Conservation (phyloP, 2,888 invertebrate species). For the Eudasyphora cyanicolor region DNA sequence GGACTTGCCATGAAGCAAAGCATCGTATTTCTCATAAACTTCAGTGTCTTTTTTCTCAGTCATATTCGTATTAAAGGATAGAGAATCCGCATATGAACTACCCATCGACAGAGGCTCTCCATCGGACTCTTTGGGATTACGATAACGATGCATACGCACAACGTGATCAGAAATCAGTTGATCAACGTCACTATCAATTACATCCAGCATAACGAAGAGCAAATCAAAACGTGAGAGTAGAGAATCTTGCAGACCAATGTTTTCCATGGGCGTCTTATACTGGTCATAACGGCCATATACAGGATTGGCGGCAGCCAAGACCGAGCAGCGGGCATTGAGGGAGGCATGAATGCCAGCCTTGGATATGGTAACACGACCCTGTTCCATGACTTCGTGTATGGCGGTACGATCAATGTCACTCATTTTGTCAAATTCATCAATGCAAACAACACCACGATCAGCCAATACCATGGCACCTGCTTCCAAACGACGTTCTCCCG, state of each 20-base stretch:
- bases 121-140: conserved; percentile 94
- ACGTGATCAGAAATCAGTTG: conserved; percentile 97
- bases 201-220: conserved; percentile 97
- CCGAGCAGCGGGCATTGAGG: conserved; percentile 97
- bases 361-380: conserved; percentile 97
- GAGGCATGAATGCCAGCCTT: conserved; percentile 99
- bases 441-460: conserved; percentile 98
- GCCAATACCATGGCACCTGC: conserved; percentile 99
- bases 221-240: conserved; percentile 98
- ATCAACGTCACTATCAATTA: conserved; percentile 94
- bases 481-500: conserved; percentile 92
- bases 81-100: conserved; percentile 87
- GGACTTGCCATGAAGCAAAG: conserved; percentile 91
- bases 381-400: conserved; percentile 99
- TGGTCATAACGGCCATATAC: conserved; percentile 99
- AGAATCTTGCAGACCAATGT: conserved; percentile 98
- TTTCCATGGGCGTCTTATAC: conserved; percentile 99
- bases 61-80: conserved; percentile 90
- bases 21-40: conserved; percentile 96
- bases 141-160: conserved; percentile 97
- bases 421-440: conserved; percentile 99
- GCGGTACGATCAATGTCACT: conserved; percentile 99
- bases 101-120: conserved; percentile 95
- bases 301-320: conserved; percentile 99
- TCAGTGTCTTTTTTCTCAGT: conserved; percentile 86